phyloP scores from a whole-genome alignment of 2,888 invertebrate species.

The Andrena haemorrhoa region DNA sequence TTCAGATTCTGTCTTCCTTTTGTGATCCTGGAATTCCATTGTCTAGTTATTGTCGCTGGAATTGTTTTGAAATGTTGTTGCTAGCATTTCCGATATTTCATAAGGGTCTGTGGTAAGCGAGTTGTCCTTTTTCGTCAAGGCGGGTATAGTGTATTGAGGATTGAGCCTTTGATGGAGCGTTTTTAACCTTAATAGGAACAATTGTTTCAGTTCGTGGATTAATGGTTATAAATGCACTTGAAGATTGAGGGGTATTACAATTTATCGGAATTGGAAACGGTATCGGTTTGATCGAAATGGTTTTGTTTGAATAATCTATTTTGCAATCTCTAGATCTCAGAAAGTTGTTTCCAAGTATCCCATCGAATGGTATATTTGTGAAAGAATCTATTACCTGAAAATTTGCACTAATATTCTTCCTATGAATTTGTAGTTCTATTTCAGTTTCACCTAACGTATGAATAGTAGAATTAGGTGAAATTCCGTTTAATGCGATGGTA shows the following conservation, averaged over 20 bases:
- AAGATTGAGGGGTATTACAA: neutral
- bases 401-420: neutral
- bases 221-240: neutral
- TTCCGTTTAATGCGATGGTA: slow-evolving; percentile 1
- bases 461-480: slow-evolving; percentile 13
- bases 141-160: neutral
- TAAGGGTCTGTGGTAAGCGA: neutral
- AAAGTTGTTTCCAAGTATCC: slow-evolving; percentile 13
- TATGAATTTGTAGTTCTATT: slow-evolving; percentile 2
- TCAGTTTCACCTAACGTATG: neutral
- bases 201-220: slow-evolving; percentile 13
- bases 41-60: neutral
- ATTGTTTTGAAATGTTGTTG: slow-evolving; percentile 1
- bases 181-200: neutral
- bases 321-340: neutral
- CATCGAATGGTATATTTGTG: slow-evolving; percentile 32
- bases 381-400: slow-evolving; percentile 16
- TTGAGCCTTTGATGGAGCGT: slow-evolving; percentile 8
- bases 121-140: neutral
- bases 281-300: neutral
- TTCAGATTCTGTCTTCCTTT: neutral
- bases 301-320: neutral
- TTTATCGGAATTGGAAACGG: slow-evolving; percentile 4
- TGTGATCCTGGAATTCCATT: neutral
- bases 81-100: slow-evolving; percentile 7